phyloP scores from a whole-genome alignment of 2,113 vertebrate genomes.

The Chamaetylas fuelleborni region DNA sequence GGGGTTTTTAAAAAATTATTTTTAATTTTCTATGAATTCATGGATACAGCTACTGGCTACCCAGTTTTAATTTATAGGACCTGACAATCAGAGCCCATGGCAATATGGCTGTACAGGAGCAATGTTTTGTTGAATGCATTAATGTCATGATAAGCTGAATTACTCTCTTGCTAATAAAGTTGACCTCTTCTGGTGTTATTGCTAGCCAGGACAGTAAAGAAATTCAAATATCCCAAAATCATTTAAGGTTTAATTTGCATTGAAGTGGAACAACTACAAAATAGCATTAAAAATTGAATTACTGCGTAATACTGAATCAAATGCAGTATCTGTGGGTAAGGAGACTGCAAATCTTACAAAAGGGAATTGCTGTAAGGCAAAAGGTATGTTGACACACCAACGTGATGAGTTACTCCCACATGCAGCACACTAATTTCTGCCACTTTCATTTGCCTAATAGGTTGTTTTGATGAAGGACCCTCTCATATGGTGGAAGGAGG shows the following conservation, averaged over 20 bases:
- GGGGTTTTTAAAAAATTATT: not conserved
- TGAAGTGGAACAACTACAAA: not conserved
- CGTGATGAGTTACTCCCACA: not conserved
- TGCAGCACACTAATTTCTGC: not conserved
- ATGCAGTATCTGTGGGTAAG: not conserved
- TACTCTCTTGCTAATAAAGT: not conserved
- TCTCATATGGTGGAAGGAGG: not conserved
- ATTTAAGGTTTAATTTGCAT: not conserved
- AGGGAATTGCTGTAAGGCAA: not conserved
- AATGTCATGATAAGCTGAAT: constrained; percentile 12
- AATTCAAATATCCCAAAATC: not conserved
- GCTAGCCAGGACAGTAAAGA: not conserved
- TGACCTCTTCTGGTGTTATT: not conserved
- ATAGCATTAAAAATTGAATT: not conserved
- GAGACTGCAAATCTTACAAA: not conserved
- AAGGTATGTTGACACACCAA: fast-evolving
- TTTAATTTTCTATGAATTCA: not conserved
- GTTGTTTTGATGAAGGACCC: not conserved
- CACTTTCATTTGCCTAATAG: not conserved
- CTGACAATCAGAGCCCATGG: constrained; percentile 4
- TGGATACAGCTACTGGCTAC: not conserved
- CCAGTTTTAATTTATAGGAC: not conserved
- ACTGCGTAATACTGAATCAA: not conserved
- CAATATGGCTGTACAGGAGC: not conserved
- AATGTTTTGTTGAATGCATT: constrained; percentile 25